Base-by-base conservation (phyloP, 2,113 vertebrate species). In the Ptilonorhynchus violaceus region DNA sequence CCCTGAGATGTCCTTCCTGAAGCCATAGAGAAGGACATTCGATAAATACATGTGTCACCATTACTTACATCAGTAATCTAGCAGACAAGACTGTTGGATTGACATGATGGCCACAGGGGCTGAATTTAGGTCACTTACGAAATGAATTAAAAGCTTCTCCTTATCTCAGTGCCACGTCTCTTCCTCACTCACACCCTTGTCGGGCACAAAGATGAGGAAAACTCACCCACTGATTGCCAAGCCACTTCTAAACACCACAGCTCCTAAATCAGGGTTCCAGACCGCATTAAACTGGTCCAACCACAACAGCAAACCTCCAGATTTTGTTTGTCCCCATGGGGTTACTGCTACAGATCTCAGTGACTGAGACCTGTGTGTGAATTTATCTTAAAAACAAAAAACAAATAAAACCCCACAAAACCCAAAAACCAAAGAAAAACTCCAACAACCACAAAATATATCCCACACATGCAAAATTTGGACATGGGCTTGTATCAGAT, bases 141-240 rank as follows among this genome's bases (percentile, higher is more conserved):
- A 94, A 93, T 75, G 31, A 96, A 96, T 96, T 93, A 94, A 96
- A 96, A 94, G 64, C 72, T 72, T 91, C 88, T 86, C 80, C 62
- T 91, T 95, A 92, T 91, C 88, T 77, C 85, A 41, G 41, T 42
- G 55, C 72, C 94, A 70, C 64, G 91, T 93, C 79, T 47, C 67
- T 84, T 62, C 75, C 68, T 85, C 70, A 53, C 23, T 35, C 37
- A 3, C 84, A 79, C 27, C 64, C 84, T 70, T 4, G 6, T 70
- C 10, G 2, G 74, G 76, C 59, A 82, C 42, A 35, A 67, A 85
- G 62, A 68, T 0, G 14, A 92, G 72, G 49, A 72, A 89, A 92
- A 56, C 56, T 63, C 83, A 86, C 18, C 27, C 13, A 0, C n/a
- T 80, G 60, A 66, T 93, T 86, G 79, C 76, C 79, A 77, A 88